Base-by-base conservation (phyloP, 1,140 invertebrate species). In the Plutomurus gul region DNA sequence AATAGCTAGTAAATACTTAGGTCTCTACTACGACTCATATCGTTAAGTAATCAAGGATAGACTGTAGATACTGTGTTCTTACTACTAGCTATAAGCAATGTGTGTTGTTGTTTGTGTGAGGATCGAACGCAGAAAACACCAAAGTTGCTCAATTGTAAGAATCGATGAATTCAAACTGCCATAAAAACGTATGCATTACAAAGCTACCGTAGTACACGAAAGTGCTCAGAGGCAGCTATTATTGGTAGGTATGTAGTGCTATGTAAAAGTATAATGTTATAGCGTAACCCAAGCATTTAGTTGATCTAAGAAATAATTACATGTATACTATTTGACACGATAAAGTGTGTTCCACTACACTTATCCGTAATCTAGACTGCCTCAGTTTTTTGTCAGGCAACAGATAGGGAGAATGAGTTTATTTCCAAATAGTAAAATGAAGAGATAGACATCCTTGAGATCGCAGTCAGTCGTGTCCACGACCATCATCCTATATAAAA, bases 71-170 rank as follows among this genome's bases (percentile, higher is more conserved):
- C 5, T 5, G n/a, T 18, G 43, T 47, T 22, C 18, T 4, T 4
- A 22, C 18, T 25, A 25, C 5, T 22, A 22, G 25, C 20, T 22
- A 49, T 49, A 47, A 11, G 4, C 20, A 56, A 16, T 65, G 27
- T 65, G 56, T 36, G 39, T 43, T 43, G 36, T 33, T 65, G 56
- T 27, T 25, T 65, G 56, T 65, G 36, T 65, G 56, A 33, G 27
- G 36, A 7, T 22, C 7, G 56, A 65, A 30, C 36, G 27, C 56
- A 65, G 56, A 65, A 65, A 65, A 65, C 56, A 65, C 56, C 56
- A 22, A 75, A 49, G 72, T 75, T 75, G 72, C 72, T 75, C 72
- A 75, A 75, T 75, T 47, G 72, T 75, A 47, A 75, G 72, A 75
- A 75, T 75, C 27, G 30, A 47, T 49, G 72, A 75, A 75, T 75